These are phyloP conservation scores for Gambusia holbrooki DNA, from an alignment of 2,113 vertebrate genomes.

Conservation along the genomic window DNA sequence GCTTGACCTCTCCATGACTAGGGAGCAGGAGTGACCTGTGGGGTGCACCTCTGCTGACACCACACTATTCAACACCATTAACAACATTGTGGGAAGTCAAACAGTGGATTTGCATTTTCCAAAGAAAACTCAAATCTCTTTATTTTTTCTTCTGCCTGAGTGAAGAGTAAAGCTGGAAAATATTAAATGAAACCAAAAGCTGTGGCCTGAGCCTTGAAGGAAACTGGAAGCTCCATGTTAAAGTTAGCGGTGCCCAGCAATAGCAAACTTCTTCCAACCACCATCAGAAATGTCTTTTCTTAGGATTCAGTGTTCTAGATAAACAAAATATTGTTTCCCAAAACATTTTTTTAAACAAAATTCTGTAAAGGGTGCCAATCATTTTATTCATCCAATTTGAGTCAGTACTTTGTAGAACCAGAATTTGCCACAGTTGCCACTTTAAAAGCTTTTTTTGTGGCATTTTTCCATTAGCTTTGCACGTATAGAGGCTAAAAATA, in stretches of 20 bases:
- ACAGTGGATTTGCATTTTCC: slow-evolving; percentile 34
- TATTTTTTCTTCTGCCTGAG: slow-evolving; percentile 10
- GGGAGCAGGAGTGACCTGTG: slow-evolving; percentile 36
- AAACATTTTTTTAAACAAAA: neutral
- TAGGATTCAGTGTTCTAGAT: neutral
- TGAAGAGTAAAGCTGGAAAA: slow-evolving; percentile 19
- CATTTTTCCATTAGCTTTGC: neutral
- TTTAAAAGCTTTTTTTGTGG: neutral
- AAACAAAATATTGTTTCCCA: neutral
- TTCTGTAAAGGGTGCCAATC: neutral
- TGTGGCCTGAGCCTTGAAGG: slow-evolving; percentile 12
- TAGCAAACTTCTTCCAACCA: neutral
- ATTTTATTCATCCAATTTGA: neutral
- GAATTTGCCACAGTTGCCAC: neutral
- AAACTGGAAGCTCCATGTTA: slow-evolving; percentile 14
- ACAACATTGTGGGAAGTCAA: slow-evolving; percentile 18
- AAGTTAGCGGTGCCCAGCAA: neutral
- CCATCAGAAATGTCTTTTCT: neutral
- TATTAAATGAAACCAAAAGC: slow-evolving; percentile 7
- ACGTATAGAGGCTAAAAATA: too few species aligned
- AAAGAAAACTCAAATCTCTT: slow-evolving; percentile 36
- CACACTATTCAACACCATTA: slow-evolving; percentile 20
- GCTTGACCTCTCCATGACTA: slow-evolving; percentile 64
- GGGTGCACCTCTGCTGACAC: slow-evolving; percentile 37
- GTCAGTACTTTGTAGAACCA: neutral